These are phyloP conservation scores for Lissonota sp. DNA, from an alignment of 2,888 invertebrate genomes.

Conservation along the genomic window DNA sequence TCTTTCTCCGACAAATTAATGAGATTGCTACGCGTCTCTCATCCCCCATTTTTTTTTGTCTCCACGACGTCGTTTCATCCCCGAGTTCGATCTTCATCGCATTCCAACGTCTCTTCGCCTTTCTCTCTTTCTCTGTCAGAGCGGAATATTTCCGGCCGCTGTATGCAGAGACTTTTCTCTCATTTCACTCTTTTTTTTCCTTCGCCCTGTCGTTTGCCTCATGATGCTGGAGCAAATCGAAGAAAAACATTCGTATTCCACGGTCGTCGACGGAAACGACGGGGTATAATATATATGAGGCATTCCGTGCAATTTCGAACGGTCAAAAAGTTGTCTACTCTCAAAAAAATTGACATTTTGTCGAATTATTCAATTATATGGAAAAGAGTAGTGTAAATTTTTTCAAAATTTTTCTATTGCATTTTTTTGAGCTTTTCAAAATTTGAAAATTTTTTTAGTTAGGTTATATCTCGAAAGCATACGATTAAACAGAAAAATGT, in stretches of 20 bases:
- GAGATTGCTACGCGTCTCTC: constrained; percentile 71
- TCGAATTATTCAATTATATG: background rate
- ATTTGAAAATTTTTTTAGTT: too few relatives aligned
- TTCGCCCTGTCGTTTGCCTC: background rate
- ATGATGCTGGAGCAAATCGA: constrained; percentile 37
- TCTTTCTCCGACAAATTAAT: constrained; percentile 75
- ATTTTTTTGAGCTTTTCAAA: too few relatives aligned
- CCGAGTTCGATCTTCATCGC: constrained; percentile 48
- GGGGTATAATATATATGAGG: too few relatives aligned
- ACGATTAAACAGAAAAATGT: too few relatives aligned
- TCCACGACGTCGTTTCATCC: constrained; percentile 34
- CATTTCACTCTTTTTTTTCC: constrained; percentile 4
- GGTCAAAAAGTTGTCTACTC: too few relatives aligned
- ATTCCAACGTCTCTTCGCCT: constrained; percentile 28
- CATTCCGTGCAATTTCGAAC: too few relatives aligned
- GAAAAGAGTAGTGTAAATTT: background rate
- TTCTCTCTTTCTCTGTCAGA: background rate
- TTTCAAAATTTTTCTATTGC: too few relatives aligned
- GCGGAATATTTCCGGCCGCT: constrained; percentile 40
- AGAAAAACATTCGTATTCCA: constrained; percentile 62
- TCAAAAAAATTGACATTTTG: too few relatives aligned
- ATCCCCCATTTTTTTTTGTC: constrained; percentile 8
- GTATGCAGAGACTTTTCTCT: constrained; percentile 26
- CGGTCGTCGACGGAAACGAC: constrained; percentile 3
- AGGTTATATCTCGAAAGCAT: too few relatives aligned